Evolutionary conservation across 2,113 vertebrate species (phyloP).

Genomic region (Donacobius atricapilla): DNA sequence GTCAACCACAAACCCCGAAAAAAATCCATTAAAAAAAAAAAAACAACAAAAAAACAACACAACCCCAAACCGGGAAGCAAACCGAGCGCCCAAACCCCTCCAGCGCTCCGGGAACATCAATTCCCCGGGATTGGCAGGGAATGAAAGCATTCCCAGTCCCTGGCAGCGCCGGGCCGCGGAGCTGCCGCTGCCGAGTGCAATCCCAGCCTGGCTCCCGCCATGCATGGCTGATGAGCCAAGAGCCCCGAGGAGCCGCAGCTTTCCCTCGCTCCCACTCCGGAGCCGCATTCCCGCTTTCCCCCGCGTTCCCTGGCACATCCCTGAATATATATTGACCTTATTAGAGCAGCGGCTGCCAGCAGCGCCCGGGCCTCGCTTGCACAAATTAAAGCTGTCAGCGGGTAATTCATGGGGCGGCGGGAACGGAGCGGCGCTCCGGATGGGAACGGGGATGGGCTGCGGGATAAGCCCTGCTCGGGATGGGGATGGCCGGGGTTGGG

Average conservation of each 20-base stretch:
- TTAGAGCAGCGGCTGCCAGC: slow-evolving; percentile 80
- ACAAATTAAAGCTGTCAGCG: slow-evolving; percentile 81
- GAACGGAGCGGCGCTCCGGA: slow-evolving; percentile 60
- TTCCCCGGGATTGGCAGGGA: slow-evolving; percentile 69
- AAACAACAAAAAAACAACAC: too few relatives aligned
- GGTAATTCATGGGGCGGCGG: slow-evolving; percentile 78
- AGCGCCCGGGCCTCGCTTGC: slow-evolving; percentile 76
- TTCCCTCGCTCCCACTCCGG: slow-evolving; percentile 38
- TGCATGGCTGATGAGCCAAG: slow-evolving; percentile 76
- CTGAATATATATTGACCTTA: slow-evolving; percentile 86
- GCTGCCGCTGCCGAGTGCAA: too few relatives aligned
- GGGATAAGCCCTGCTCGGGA: not conserved
- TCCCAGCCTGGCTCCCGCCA: slow-evolving; percentile 72
- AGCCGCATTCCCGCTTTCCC: slow-evolving; percentile 53
- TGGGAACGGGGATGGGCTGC: not conserved
- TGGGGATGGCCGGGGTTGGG: not conserved
- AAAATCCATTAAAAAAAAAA: not conserved
- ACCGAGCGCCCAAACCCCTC: not conserved
- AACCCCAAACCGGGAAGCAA: not conserved
- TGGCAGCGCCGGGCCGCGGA: slow-evolving; percentile 66
- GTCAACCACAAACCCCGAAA: not conserved
- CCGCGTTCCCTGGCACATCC: slow-evolving; percentile 76
- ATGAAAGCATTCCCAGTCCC: slow-evolving; percentile 68
- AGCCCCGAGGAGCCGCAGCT: slow-evolving; percentile 48
- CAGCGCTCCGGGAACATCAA: slow-evolving; percentile 9